These are phyloP conservation scores for Aurelia aurita complex sp. Pacific DNA, from an alignment of 30 jellyfish, hydroid and myxozoan species.

Conservation along the genomic window DNA sequence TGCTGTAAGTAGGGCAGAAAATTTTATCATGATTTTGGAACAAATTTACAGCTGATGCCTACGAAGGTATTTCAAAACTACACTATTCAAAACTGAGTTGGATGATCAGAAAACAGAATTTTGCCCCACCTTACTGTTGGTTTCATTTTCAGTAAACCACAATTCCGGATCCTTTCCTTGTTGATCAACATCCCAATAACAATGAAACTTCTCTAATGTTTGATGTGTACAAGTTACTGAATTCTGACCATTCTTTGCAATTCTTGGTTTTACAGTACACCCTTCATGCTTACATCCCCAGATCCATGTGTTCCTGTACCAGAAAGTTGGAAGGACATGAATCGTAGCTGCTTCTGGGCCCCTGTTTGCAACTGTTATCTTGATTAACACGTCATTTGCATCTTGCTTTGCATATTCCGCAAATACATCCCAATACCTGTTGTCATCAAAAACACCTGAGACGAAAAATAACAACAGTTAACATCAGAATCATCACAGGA, in stretches of 20 bases:
- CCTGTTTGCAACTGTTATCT: slow-evolving; percentile 87
- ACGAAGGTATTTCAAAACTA: too few species aligned
- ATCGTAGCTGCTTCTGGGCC: slow-evolving; percentile 79
- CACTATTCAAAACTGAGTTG: too few species aligned
- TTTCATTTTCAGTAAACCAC: slow-evolving; percentile 92
- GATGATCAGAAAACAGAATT: not conserved
- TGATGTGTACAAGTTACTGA: slow-evolving; percentile 80
- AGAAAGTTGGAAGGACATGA: slow-evolving; percentile 83
- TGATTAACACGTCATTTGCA: slow-evolving; percentile 77
- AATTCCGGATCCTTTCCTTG: slow-evolving; percentile 71
- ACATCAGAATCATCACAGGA: too few species aligned
- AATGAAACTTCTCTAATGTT: slow-evolving; percentile 63
- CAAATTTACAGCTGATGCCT: too few species aligned
- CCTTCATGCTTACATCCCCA: slow-evolving; percentile 99
- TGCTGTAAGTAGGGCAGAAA: not conserved
- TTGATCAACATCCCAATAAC: slow-evolving; percentile 85
- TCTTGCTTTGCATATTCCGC: slow-evolving; percentile 87
- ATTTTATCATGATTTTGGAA: too few species aligned
- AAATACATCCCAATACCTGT: slow-evolving; percentile 80
- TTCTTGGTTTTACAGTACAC: slow-evolving; percentile 88
- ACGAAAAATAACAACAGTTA: too few species aligned
- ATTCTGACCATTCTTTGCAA: slow-evolving; percentile 56
- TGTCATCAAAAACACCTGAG: slow-evolving; percentile 77
- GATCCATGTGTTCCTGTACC: slow-evolving; percentile 97
- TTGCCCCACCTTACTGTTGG: slow-evolving; percentile 61